A percentile compares a stretch with the other conserved stretches of the same genome.
These are phyloP conservation scores for Phengaris alcon DNA, from an alignment of 2,888 invertebrate species.

Conservation along the genomic window DNA sequence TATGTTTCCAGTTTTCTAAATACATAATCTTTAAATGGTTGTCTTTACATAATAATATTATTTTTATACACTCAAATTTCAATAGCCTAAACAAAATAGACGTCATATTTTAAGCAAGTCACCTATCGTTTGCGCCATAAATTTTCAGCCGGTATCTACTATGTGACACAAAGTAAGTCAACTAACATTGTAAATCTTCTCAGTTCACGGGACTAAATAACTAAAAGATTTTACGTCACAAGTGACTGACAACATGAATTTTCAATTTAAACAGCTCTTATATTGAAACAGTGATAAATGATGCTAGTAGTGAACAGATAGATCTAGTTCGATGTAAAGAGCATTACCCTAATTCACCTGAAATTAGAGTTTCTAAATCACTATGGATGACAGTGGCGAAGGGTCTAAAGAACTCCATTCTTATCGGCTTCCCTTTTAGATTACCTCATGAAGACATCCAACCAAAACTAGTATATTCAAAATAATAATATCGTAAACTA, in stretches of 20 bases:
- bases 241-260: conserved; percentile 30
- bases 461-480: too few species aligned
- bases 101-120: background rate
- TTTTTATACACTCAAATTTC: too few species aligned
- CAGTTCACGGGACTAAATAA: conserved; percentile 48
- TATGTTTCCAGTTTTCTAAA: too few species aligned
- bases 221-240: conserved; percentile 40
- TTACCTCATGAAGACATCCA: too few species aligned
- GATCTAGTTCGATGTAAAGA: conserved; percentile 5
- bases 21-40: too few species aligned
- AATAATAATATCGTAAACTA: too few species aligned
- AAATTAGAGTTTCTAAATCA: background rate
- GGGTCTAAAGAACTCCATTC: too few species aligned
- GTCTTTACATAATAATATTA: too few species aligned
- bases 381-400: background rate
- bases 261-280: conserved; percentile 28
- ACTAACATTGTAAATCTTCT: conserved; percentile 61
- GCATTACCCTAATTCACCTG: conserved; percentile 6
- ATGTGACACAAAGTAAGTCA: conserved; percentile 67
- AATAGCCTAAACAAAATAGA: too few species aligned
- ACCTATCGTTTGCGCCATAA: conserved; percentile 37
- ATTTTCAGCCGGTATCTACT: conserved; percentile 51
- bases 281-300: conserved; percentile 17
- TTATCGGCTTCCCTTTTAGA: too few species aligned
- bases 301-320: background rate